Evolutionary conservation across 2,888 invertebrate genomes (phyloP).

Genomic region (Chrysolina oricalcia): DNA sequence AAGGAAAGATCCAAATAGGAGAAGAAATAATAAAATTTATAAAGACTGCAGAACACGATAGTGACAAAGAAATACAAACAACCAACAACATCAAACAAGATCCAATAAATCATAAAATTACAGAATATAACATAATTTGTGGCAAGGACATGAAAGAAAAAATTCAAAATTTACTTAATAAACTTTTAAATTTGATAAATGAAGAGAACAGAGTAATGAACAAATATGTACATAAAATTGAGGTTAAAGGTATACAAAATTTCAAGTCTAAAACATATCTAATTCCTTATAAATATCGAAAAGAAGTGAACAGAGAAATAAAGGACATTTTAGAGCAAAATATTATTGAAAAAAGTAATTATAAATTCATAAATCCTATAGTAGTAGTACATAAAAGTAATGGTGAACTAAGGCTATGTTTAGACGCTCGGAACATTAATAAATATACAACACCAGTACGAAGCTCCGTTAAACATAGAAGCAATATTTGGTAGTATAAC

Average conservation of each 20-base stretch:
- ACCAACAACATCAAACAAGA: neutral
- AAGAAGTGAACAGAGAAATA: neutral
- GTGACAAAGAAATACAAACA: neutral
- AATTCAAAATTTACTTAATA: neutral
- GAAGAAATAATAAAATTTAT: neutral
- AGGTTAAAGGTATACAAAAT: neutral
- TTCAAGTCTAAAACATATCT: conserved; percentile 7
- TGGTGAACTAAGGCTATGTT: too few relatives aligned
- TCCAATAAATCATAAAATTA: too few relatives aligned
- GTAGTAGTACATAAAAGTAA: conserved; percentile 11
- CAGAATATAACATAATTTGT: neutral
- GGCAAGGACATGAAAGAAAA: neutral
- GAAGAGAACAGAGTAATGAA: neutral
- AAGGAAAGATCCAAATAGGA: neutral
- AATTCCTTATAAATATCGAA: conserved; percentile 20
- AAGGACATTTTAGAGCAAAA: neutral
- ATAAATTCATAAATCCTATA: conserved; percentile 17
- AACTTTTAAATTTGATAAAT: neutral
- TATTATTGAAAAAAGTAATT: conserved; percentile 2
- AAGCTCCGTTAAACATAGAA: too few relatives aligned
- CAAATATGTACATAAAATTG: conserved; percentile 18
- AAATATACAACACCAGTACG: conserved; percentile 19
- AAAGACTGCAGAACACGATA: too few relatives aligned
- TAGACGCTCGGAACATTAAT: conserved; percentile 18
- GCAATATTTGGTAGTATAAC: too few relatives aligned